These are phyloP conservation scores for Liopterus haemorrhoidalis DNA, from an alignment of 2,888 invertebrate genomes.

Conservation along the genomic window DNA sequence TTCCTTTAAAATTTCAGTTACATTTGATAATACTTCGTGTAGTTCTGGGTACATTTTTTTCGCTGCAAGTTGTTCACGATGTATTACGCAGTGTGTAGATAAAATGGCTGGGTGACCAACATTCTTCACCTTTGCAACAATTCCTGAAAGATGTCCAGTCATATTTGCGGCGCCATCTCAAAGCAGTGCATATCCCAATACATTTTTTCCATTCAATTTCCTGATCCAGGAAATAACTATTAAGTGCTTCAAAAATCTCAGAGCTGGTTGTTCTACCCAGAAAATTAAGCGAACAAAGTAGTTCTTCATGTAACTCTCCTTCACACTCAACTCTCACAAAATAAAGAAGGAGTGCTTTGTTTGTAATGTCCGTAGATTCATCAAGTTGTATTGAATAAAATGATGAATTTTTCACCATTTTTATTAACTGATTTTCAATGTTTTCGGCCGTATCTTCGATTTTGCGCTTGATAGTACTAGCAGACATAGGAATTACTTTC, in stretches of 20 bases:
- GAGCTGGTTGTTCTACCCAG: constrained; percentile 17
- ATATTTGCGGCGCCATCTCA: constrained; percentile 16
- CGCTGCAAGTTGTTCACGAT: constrained; percentile 17
- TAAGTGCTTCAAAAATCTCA: constrained; percentile 22
- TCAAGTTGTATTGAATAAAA: constrained; percentile 24
- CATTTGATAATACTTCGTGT: too few species aligned
- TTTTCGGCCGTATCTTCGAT: too few species aligned
- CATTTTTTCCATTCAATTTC: constrained; percentile 21
- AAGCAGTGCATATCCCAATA: constrained; percentile 20
- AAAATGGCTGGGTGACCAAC: constrained; percentile 13
- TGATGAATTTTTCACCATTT: too few species aligned
- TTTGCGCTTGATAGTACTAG: too few species aligned
- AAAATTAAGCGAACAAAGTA: constrained; percentile 19
- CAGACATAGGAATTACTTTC: too few species aligned
- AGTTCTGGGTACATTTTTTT: constrained; percentile 20
- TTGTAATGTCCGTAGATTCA: constrained; percentile 18
- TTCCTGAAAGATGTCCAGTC: constrained; percentile 14
- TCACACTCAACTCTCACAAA: constrained; percentile 20
- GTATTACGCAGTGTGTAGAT: constrained; percentile 21
- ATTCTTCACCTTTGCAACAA: constrained; percentile 12
- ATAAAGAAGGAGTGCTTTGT: constrained; percentile 15
- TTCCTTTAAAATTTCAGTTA: constrained; percentile 19
- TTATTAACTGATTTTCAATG: too few species aligned
- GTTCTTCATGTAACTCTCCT: constrained; percentile 22
- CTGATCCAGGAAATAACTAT: constrained; percentile 16